Conservation (phyloP, 2,113 vertebrate species). For the Vanacampus margaritifer region DNA sequence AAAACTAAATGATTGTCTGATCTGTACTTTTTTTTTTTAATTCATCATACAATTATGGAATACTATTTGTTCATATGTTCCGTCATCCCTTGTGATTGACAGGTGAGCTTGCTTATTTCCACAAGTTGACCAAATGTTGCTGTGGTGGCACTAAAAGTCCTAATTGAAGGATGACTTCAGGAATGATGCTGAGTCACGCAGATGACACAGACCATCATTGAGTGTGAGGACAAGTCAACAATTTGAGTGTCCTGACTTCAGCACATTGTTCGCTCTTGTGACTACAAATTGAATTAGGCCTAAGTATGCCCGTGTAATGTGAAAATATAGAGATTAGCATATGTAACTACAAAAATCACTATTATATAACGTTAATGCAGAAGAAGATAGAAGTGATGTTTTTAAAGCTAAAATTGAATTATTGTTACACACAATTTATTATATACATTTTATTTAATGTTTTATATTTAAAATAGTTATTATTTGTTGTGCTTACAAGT, state of each 20-base stretch:
- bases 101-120: background rate
- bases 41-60: too few relatives aligned
- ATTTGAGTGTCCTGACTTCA: background rate
- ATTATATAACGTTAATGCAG: background rate
- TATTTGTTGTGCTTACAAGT: too few relatives aligned
- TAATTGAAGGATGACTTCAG: constrained; percentile 25
- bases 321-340: background rate
- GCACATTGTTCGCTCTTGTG: constrained; percentile 10
- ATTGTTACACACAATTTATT: background rate
- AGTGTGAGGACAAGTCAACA: background rate
- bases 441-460: background rate
- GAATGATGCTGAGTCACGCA: constrained; percentile 19
- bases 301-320: background rate
- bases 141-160: background rate
- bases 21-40: too few relatives aligned
- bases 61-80: too few relatives aligned
- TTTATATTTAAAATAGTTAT: too few relatives aligned
- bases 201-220: constrained; percentile 21
- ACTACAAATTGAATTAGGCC: constrained; percentile 17
- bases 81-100: background rate
- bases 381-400: background rate
- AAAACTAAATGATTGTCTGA: too few relatives aligned
- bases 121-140: background rate
- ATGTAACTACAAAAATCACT: background rate
- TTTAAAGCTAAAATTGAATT: background rate